phyloP scores from a whole-genome alignment of 1,140 invertebrate genomes.

The Cydia amplana region DNA sequence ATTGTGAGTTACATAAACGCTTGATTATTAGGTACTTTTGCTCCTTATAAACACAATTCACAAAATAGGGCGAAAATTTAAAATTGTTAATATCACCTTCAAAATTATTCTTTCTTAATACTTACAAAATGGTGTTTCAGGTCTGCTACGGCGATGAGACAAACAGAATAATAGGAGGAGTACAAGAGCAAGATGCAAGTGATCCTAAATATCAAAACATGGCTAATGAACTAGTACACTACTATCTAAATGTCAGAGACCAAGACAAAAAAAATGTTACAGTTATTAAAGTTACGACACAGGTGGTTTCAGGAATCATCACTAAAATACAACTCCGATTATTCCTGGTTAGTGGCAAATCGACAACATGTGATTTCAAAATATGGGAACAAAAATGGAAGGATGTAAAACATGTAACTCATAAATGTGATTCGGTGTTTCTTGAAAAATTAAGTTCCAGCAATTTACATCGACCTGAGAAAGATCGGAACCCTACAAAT shows the following conservation, averaged over 20 bases:
- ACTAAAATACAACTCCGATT: neutral
- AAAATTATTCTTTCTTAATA: too few relatives aligned
- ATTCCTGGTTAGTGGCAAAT: neutral
- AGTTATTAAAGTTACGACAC: slow-evolving; percentile 50
- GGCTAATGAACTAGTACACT: neutral
- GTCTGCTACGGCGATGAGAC: neutral
- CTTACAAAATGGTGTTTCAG: neutral
- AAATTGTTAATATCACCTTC: too few relatives aligned
- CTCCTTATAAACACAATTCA: too few relatives aligned
- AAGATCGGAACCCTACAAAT: neutral
- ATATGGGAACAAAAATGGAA: neutral
- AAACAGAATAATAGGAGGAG: neutral
- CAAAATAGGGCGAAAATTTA: too few relatives aligned
- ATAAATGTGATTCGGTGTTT: neutral
- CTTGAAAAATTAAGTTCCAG: neutral
- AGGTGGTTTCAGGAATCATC: slow-evolving; percentile 47
- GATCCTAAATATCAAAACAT: neutral
- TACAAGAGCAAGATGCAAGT: neutral
- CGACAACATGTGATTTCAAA: neutral
- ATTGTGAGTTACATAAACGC: too few relatives aligned
- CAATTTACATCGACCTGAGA: neutral
- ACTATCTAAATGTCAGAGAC: neutral
- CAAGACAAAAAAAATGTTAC: slow-evolving; percentile 34
- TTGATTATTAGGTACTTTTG: too few relatives aligned
- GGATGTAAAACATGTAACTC: neutral